Conservation (phyloP, 1,140 invertebrate species). For the Portunus trituberculatus region DNA sequence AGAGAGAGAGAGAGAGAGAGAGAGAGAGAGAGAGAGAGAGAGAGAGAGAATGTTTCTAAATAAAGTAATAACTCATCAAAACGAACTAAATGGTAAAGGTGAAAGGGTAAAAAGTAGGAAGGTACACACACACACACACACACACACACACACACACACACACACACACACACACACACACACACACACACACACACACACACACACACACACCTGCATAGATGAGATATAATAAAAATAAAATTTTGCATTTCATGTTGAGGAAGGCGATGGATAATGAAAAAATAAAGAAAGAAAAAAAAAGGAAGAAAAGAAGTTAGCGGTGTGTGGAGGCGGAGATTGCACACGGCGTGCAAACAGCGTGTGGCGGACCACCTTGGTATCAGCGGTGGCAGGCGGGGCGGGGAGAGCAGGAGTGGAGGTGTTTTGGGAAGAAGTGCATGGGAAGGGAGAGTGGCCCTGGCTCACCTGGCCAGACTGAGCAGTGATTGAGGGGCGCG, state of each 20-base stretch:
- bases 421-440: background rate
- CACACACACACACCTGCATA: slow-evolving; percentile 36
- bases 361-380: background rate
- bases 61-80: background rate
- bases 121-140: background rate
- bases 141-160: background rate
- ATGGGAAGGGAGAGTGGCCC: background rate
- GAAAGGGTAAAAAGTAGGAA: background rate
- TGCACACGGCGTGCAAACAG: too few relatives aligned
- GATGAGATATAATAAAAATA: background rate
- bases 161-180: slow-evolving; percentile 15
- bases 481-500: background rate
- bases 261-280: background rate
- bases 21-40: background rate
- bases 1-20: background rate
- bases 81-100: background rate
- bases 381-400: background rate
- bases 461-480: slow-evolving; percentile 31
- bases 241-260: background rate
- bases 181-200: slow-evolving; percentile 32
- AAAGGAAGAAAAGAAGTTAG: background rate
- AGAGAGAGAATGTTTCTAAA: background rate
- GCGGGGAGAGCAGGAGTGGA: background rate
- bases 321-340: background rate
- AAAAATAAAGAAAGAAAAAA: background rate